Evolutionary conservation across 2,797 vertebrate genomes (phyloP).

Genomic region (Bradypus variegatus): DNA sequence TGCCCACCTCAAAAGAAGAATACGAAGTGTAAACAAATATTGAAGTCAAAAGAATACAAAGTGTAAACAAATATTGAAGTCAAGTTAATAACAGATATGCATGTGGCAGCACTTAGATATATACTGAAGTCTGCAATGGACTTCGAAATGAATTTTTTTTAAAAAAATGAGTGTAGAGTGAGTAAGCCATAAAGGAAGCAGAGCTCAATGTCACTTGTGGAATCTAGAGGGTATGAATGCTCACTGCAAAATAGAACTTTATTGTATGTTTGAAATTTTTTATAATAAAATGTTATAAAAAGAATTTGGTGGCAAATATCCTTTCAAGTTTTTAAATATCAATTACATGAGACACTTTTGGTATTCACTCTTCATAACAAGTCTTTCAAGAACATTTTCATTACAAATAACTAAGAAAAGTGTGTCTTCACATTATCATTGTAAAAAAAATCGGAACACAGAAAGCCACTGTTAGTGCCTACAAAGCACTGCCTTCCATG

Average conservation of each 20-base stretch:
- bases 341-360: too few species aligned
- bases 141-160: neutral
- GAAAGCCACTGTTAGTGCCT: neutral
- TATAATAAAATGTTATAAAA: neutral
- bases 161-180: neutral
- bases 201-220: fast-evolving
- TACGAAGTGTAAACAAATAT: neutral
- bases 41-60: too few species aligned
- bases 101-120: neutral
- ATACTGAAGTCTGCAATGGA: too few species aligned
- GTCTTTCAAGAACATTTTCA: neutral
- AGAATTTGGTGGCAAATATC: neutral
- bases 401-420: neutral
- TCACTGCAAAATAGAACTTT: neutral
- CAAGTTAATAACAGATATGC: fast-evolving
- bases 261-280: neutral
- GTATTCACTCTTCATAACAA: fast-evolving
- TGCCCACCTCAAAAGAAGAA: neutral
- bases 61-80: neutral
- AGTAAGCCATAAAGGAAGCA: fast-evolving
- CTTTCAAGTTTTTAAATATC: neutral
- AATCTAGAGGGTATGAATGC: fast-evolving
- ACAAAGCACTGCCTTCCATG: fast-evolving
- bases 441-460: neutral
- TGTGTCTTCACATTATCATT: fast-evolving